Conservation (phyloP, 2,113 vertebrate genomes). For the Hassar affinis region DNA sequence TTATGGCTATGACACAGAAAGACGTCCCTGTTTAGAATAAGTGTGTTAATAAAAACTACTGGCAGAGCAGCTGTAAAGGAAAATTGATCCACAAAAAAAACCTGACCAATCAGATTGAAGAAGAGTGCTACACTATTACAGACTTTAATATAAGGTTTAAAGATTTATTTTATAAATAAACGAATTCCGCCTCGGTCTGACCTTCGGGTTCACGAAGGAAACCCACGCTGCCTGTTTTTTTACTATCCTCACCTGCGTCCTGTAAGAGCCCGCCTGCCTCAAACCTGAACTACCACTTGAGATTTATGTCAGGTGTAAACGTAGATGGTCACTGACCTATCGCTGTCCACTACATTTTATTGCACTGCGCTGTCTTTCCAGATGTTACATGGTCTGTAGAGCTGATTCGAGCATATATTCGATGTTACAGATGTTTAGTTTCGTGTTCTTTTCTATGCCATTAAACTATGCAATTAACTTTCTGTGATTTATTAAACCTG, state of each 20-base stretch:
- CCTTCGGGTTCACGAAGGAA: neutral
- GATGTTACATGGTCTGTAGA: neutral
- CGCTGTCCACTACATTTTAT: constrained; percentile 5
- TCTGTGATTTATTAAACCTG: neutral
- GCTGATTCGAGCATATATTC: neutral
- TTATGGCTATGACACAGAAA: too few species aligned
- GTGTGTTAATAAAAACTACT: neutral
- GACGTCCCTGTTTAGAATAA: too few species aligned
- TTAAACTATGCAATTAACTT: neutral
- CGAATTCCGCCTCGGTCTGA: neutral
- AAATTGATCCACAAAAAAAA: too few species aligned
- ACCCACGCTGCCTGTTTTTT: neutral
- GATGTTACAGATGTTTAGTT: neutral
- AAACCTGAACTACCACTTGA: constrained; percentile 26
- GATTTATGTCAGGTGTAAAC: constrained; percentile 36
- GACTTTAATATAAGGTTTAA: neutral
- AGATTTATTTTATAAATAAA: neutral
- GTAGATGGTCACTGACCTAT: neutral
- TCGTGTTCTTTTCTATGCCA: neutral
- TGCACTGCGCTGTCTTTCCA: neutral
- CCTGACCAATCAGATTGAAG: neutral
- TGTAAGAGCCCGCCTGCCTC: constrained; percentile 32
- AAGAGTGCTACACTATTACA: neutral
- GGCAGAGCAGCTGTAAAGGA: too few species aligned
- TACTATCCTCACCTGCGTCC: neutral